phyloP scores from a whole-genome alignment of 2,113 vertebrate species.

The Oxyura jamaicensis region DNA sequence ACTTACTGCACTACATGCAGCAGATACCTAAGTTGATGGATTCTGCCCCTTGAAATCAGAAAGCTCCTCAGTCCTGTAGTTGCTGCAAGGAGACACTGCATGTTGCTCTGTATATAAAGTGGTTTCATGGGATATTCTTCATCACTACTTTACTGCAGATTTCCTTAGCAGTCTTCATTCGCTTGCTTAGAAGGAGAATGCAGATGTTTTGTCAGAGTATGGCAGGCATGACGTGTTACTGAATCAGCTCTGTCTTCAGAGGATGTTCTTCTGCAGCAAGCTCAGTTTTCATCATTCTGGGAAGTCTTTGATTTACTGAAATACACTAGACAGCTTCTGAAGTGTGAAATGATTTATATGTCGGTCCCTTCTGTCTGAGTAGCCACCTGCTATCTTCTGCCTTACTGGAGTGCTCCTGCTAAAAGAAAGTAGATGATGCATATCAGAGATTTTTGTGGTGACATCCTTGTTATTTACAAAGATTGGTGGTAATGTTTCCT shows the following conservation, averaged over 20 bases:
- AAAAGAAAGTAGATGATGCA: not conserved
- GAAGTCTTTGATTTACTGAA: constrained; percentile 13
- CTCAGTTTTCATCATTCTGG: not conserved
- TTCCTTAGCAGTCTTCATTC: not conserved
- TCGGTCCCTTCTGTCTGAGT: not conserved
- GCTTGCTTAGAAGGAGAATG: not conserved
- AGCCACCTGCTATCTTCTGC: not conserved
- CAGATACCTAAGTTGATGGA: not conserved
- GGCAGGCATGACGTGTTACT: not conserved
- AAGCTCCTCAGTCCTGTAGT: not conserved
- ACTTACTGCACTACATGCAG: not conserved
- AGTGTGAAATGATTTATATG: not conserved
- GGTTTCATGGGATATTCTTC: not conserved
- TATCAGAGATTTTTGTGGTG: not conserved
- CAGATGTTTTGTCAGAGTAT: not conserved
- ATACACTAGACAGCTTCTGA: not conserved
- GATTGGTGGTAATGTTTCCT: not conserved
- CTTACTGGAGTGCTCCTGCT: not conserved
- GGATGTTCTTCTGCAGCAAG: not conserved
- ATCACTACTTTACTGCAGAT: not conserved
- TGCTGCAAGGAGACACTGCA: not conserved
- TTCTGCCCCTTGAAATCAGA: not conserved
- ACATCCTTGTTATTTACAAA: not conserved
- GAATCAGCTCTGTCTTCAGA: not conserved
- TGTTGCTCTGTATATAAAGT: not conserved